phyloP scores from a whole-genome alignment of 2,888 invertebrate species.

The Lissonota sp. region DNA sequence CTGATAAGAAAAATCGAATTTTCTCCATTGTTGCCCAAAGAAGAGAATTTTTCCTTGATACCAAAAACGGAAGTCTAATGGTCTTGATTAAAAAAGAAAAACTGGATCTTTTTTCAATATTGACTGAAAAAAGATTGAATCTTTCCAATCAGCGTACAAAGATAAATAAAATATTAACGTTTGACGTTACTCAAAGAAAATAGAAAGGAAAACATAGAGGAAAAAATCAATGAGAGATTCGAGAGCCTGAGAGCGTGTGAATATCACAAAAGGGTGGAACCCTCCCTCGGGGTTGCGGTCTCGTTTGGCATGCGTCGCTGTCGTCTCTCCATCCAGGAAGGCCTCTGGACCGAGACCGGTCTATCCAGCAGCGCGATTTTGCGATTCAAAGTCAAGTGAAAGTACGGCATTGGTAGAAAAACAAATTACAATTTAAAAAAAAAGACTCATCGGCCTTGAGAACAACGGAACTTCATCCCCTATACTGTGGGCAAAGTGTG shows the following conservation, averaged over 20 bases:
- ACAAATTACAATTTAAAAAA: conserved; percentile 36
- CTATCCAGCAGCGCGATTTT: conserved; percentile 11
- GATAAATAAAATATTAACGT: too few relatives aligned
- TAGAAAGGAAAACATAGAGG: too few relatives aligned
- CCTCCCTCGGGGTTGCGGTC: conserved; percentile 19
- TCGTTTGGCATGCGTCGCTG: conserved; percentile 12
- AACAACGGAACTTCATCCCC: too few relatives aligned
- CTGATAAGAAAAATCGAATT: not conserved
- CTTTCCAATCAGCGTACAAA: too few relatives aligned
- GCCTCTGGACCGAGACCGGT: conserved; percentile 24
- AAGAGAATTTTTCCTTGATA: not conserved
- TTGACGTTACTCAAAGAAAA: too few relatives aligned
- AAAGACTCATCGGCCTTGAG: not conserved
- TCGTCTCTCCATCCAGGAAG: conserved; percentile 1
- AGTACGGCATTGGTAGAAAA: conserved; percentile 25
- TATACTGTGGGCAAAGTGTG: too few relatives aligned
- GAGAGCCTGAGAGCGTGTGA: not conserved
- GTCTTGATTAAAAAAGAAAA: not conserved
- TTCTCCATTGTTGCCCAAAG: not conserved
- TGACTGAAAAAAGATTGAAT: not conserved
- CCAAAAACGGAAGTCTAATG: not conserved
- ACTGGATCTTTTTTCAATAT: not conserved
- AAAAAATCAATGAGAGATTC: too few relatives aligned
- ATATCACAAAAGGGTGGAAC: conserved; percentile 21
- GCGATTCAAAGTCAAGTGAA: conserved; percentile 37